Base-by-base conservation (phyloP, 2,113 vertebrate species). In the Sinocyclocheilus grahami region DNA sequence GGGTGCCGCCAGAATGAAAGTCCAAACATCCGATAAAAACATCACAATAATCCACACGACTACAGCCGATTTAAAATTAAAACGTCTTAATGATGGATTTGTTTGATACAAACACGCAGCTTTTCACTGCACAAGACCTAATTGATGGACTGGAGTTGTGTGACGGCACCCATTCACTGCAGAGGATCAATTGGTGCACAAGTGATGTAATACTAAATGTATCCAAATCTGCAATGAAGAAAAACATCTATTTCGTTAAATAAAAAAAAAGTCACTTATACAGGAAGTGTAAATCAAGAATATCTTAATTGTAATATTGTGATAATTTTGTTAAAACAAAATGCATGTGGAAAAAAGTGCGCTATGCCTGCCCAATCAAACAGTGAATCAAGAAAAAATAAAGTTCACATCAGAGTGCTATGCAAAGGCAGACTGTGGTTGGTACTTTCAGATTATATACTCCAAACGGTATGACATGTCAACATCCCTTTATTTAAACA, bases 341-440 rank as follows among this genome's bases (percentile, higher is more conserved):
- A 58, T 20, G 55, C 55, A 58, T 22, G 16, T 58, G 20, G 58
- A 5, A 14, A 48, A 75, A 46, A 7, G 9, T 8, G 7, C 1
- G 42, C 42, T 42, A 46, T 46, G 42, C 58, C 20, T 60, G 12
- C 13, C 12, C 22, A 12, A 48, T 48, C 5, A 75, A 48, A 24
- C 8, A 39, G 1, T 42, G 20, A 42, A 1, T 14, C 72, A 75
- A 48, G 0, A 75, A n/a, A 74, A 48, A 48, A n/a, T n/a, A n/a
- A n/a, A n/a, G n/a, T n/a, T n/a, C n/a, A n/a, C n/a, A n/a, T n/a
- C n/a, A n/a, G n/a, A n/a, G n/a, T 27, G 27, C 88, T 89, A 89
- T 89, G 88, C 88, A 89, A 89, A 86, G 65, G 51, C 80, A 37
- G 84, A 20, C 69, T 80, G 63, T 69, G 75, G 8, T 69, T 74